phyloP scores from a whole-genome alignment of 1,140 invertebrate species.

The Drosophila pseudoobscura region DNA sequence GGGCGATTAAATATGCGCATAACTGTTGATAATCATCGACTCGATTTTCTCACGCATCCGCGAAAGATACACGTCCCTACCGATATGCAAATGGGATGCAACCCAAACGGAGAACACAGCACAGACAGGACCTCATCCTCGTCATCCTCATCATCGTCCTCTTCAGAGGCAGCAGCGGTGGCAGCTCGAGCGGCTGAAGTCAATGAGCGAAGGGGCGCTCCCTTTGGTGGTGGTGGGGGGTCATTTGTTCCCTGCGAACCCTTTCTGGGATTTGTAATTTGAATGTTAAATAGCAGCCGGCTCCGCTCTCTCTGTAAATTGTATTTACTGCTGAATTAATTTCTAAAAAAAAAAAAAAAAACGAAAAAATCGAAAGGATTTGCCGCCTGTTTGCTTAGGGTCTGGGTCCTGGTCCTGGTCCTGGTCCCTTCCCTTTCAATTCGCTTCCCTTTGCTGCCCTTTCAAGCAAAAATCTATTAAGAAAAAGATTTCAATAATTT shows the following conservation, averaged over 20 bases:
- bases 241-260: conserved; percentile 51
- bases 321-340: conserved; percentile 80
- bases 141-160: neutral
- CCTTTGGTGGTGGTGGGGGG: conserved; percentile 12
- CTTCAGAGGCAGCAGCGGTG: conserved; percentile 18
- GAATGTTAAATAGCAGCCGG: conserved; percentile 75
- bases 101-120: conserved; percentile 9
- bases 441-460: conserved; percentile 38
- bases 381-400: conserved; percentile 70
- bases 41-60: conserved; percentile 71
- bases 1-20: conserved; percentile 76
- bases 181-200: conserved; percentile 68
- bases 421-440: conserved; percentile 33
- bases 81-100: conserved; percentile 67
- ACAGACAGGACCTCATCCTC: conserved; percentile 29
- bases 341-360: conserved; percentile 23
- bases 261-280: conserved; percentile 76
- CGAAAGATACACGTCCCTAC: conserved; percentile 17
- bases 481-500: conserved; percentile 48
- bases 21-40: conserved; percentile 73
- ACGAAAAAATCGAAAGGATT: conserved; percentile 36
- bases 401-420: neutral
- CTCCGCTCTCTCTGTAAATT: conserved; percentile 50
- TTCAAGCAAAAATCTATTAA: conserved; percentile 62
- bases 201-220: conserved; percentile 46